A percentile compares a stretch with the other conserved stretches of the same genome.
Conservation (phyloP, 2,888 invertebrate genomes). For the Amitus sp. region DNA sequence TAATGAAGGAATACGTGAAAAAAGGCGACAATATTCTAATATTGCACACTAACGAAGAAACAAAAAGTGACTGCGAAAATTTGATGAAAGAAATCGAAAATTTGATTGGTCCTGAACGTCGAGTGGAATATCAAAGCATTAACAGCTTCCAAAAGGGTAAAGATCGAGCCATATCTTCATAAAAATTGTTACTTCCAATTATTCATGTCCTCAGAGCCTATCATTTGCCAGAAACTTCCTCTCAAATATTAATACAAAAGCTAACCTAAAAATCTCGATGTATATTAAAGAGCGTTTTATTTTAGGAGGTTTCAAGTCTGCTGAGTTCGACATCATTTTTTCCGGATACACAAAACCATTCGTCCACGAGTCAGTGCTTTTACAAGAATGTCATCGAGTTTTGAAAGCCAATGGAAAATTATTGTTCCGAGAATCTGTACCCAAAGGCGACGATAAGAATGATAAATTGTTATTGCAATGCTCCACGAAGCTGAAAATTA, state of each 20-base stretch:
- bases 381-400: slow-evolving; percentile 71
- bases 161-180: no score
- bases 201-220: no score
- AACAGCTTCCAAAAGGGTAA: slow-evolving; percentile 67
- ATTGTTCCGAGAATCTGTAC: slow-evolving; percentile 67
- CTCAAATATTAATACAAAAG: no score
- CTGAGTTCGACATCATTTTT: slow-evolving; percentile 73
- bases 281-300: no score
- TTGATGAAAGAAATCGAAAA: slow-evolving; percentile 68
- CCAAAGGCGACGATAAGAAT: slow-evolving; percentile 44
- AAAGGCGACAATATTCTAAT: slow-evolving; percentile 29
- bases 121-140: slow-evolving; percentile 71
- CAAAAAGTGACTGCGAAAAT: slow-evolving; percentile 45
- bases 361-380: slow-evolving; percentile 63
- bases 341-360: slow-evolving; percentile 63
- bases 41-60: slow-evolving; percentile 16
- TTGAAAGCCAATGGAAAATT: slow-evolving; percentile 74
- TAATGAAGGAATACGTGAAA: slow-evolving; percentile 28
- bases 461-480: slow-evolving; percentile 44
- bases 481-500: slow-evolving; percentile 70
- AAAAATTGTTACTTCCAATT: neutral
- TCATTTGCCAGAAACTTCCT: no score
- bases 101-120: slow-evolving; percentile 64
- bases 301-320: slow-evolving; percentile 70
- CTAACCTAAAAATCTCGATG: neutral